Conservation (phyloP, 2,113 vertebrate species). For the Onychostruthus taczanowskii region DNA sequence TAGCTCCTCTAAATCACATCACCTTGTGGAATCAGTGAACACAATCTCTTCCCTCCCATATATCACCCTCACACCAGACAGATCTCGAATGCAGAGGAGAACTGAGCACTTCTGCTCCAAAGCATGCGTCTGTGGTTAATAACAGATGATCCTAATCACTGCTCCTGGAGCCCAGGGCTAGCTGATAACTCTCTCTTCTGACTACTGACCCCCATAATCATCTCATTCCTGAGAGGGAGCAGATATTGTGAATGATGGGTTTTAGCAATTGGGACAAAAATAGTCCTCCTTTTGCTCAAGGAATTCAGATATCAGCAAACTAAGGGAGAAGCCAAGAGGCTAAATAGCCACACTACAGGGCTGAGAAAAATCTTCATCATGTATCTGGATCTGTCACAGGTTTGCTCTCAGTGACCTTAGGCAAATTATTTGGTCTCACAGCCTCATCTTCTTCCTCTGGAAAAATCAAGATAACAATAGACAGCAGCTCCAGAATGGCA, state of each 20-base stretch:
- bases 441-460: neutral
- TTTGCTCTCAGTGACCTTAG: neutral
- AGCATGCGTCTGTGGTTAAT: neutral
- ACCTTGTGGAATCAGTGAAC: constrained; percentile 24
- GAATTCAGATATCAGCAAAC: constrained; percentile 15
- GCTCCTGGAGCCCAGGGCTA: constrained; percentile 18
- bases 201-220: constrained; percentile 33
- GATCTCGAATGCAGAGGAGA: neutral
- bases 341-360: neutral
- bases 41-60: constrained; percentile 45
- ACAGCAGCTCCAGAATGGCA: neutral
- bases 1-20: constrained; percentile 54
- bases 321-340: neutral
- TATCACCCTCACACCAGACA: constrained; percentile 41
- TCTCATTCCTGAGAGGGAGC: constrained; percentile 31
- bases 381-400: neutral
- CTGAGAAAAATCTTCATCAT: neutral
- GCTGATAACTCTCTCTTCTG: constrained; percentile 37
- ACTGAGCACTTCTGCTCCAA: constrained; percentile 26
- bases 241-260: neutral
- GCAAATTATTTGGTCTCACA: neutral
- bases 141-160: constrained; percentile 54
- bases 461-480: neutral
- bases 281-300: neutral
- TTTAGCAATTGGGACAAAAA: constrained; percentile 40